Percentiles rank a stretch among this genome's conserved stretches.
Evolutionary conservation across 2,888 invertebrate species (phyloP).

Genomic region (Volucella zonaria): DNA sequence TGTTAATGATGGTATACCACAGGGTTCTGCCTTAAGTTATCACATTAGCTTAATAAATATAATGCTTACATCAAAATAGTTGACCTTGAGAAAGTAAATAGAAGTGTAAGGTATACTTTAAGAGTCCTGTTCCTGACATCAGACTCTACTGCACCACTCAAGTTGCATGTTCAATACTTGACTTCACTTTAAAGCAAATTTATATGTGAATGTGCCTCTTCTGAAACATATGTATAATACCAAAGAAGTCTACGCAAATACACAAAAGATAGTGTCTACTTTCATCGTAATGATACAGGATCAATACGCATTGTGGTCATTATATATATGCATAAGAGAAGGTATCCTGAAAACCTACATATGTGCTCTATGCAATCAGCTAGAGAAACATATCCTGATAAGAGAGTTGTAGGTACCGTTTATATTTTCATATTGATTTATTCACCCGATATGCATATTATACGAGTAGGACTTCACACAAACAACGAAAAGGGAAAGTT

Average conservation of each 20-base stretch:
- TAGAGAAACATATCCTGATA: constrained; percentile 34
- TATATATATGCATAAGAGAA: too few species aligned
- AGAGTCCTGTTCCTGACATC: not conserved
- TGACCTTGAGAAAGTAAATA: constrained; percentile 30
- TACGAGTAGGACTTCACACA: constrained; percentile 3
- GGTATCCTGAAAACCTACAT: constrained; percentile 17
- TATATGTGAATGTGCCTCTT: constrained; percentile 51
- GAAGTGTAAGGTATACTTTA: not conserved
- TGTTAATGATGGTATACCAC: too few species aligned
- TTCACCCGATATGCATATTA: constrained; percentile 38
- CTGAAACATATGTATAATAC: constrained; percentile 59
- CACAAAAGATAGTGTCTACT: constrained; percentile 5
- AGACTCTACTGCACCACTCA: constrained; percentile 40
- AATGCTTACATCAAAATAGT: not conserved
- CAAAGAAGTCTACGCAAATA: constrained; percentile 32
- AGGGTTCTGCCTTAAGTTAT: too few species aligned
- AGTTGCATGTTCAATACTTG: not conserved
- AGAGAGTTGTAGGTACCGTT: constrained; percentile 20
- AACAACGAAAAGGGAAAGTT: constrained; percentile 62
- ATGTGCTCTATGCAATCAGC: constrained; percentile 22
- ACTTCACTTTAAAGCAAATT: constrained; percentile 48
- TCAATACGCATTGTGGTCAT: too few species aligned
- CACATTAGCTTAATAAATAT: too few species aligned
- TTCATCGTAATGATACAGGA: too few species aligned
- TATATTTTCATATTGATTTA: constrained; percentile 59